A percentile compares a stretch with the other conserved stretches of the same genome.
Evolutionary conservation across 53 echinoderm and acorn worm genomes (phyloP).

Genomic region (Antedon mediterranea): DNA sequence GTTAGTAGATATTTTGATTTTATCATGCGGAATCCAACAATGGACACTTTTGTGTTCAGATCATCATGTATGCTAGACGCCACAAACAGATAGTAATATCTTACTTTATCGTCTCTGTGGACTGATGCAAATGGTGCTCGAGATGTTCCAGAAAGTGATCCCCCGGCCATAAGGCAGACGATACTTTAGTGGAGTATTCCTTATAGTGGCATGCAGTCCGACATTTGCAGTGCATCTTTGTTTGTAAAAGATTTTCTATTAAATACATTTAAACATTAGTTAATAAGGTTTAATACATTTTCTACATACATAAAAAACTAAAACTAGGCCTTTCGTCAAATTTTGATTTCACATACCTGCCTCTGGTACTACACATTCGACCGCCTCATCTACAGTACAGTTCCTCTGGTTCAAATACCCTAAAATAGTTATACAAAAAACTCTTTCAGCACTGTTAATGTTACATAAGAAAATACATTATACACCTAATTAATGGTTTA

Average conservation of each 20-base stretch:
- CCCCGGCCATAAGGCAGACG: not conserved
- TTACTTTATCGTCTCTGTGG: not conserved
- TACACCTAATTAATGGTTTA: no score
- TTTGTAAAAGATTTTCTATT: not conserved
- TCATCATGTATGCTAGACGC: no score
- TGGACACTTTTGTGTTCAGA: no score
- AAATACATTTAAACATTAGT: no score
- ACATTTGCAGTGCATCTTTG: not conserved
- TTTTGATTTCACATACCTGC: not conserved
- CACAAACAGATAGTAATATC: not conserved
- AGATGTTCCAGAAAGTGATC: not conserved
- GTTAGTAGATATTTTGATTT: no score
- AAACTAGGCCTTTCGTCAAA: no score
- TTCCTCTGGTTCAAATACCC: not conserved
- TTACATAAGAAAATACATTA: no score
- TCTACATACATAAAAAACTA: no score
- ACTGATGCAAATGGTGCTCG: not conserved
- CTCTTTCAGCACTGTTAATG: no score
- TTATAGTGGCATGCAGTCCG: not conserved
- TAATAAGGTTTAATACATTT: no score
- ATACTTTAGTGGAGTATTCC: not conserved
- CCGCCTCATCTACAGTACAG: not conserved
- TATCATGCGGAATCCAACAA: no score
- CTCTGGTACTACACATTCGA: not conserved
- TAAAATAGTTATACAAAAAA: no score